Conservation (phyloP, 2,888 invertebrate genomes). For the Clepsis dumicolana region DNA sequence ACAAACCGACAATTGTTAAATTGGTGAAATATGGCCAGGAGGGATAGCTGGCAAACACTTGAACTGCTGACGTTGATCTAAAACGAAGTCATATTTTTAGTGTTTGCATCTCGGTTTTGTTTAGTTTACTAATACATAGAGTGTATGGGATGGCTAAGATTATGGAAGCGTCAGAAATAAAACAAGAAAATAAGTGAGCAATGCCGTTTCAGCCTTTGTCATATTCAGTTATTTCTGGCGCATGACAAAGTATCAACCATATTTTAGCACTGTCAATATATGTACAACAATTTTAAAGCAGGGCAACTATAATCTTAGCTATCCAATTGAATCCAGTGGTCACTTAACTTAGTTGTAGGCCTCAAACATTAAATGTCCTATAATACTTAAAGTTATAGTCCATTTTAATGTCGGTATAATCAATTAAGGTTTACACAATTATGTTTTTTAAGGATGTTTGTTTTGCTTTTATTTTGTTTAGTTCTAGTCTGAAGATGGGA, state of each 20-base stretch:
- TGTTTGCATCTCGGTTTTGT: background rate
- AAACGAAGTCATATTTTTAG: too few relatives aligned
- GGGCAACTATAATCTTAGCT: background rate
- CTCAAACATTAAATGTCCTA: constrained; percentile 10
- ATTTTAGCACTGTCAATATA: constrained; percentile 7
- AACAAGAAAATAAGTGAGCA: background rate
- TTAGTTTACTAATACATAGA: background rate
- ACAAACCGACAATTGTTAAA: too few relatives aligned
- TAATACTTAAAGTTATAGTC: constrained; percentile 3
- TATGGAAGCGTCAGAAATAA: background rate
- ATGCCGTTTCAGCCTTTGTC: background rate
- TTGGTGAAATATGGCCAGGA: too few relatives aligned
- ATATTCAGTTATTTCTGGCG: background rate
- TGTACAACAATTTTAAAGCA: background rate
- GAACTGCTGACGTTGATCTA: too few relatives aligned
- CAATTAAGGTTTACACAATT: constrained; percentile 50
- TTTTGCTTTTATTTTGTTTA: constrained; percentile 70
- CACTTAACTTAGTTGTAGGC: constrained; percentile 12
- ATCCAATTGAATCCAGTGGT: constrained; percentile 20
- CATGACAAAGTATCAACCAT: background rate
- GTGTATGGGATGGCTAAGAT: background rate
- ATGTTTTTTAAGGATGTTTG: constrained; percentile 53
- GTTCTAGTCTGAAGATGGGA: constrained; percentile 56
- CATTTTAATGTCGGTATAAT: constrained; percentile 28
- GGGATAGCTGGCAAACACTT: too few relatives aligned